phyloP scores from a whole-genome alignment of 2,113 vertebrate genomes.

The Ceuthmochares aereus region DNA sequence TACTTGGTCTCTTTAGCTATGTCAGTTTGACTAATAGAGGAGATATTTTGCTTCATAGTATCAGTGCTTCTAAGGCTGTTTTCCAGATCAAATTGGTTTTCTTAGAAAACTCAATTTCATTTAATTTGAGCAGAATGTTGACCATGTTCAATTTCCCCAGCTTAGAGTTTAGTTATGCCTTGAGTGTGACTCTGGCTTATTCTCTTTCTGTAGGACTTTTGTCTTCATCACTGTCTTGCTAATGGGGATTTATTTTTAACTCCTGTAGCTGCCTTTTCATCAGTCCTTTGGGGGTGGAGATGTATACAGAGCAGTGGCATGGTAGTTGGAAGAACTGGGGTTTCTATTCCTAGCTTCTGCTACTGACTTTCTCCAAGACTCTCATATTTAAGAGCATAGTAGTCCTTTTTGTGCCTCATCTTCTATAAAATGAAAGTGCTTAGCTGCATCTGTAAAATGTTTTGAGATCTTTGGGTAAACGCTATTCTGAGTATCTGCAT shows the following conservation, averaged over 20 bases:
- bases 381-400: not conserved
- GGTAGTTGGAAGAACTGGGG: not conserved
- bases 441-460: not conserved
- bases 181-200: not conserved
- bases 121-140: not conserved
- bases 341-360: not conserved
- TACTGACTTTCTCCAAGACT: not conserved
- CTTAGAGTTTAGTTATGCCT: not conserved
- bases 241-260: conserved; percentile 34
- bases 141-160: not conserved
- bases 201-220: not conserved
- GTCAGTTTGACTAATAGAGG: not conserved
- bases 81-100: not conserved
- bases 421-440: not conserved
- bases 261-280: not conserved
- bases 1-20: not conserved
- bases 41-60: not conserved
- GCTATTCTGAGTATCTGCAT: not conserved
- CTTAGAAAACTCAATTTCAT: not conserved
- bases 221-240: not conserved
- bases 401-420: not conserved
- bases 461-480: not conserved
- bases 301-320: not conserved
- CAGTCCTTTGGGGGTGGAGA: not conserved
- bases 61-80: not conserved